Conservation (phyloP, 1,140 invertebrate genomes). For the Phymorhynchus buccinoides region DNA sequence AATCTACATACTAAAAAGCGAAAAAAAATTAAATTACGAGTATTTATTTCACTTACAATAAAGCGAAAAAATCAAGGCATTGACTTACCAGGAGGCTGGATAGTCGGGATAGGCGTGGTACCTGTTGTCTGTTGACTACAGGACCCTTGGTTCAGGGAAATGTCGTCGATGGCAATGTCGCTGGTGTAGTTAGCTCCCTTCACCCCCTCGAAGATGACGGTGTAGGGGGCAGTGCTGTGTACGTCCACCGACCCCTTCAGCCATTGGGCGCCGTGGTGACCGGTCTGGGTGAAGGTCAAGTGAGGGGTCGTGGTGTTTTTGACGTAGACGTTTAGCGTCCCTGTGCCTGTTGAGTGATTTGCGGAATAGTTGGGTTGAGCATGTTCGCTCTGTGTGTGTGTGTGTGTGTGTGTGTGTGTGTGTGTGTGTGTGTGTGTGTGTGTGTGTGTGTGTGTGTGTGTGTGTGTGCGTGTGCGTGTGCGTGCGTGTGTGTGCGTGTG, state of each 20-base stretch:
- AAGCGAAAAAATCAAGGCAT: not conserved
- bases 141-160: slow-evolving; percentile 8
- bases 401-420: slow-evolving; percentile 7
- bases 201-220: slow-evolving; percentile 46
- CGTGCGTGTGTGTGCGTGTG: no score
- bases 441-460: slow-evolving; percentile 1
- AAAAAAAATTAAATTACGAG: no score
- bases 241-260: slow-evolving; percentile 44
- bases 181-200: slow-evolving; percentile 44
- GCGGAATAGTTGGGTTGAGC: no score
- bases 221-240: slow-evolving; percentile 8
- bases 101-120: not conserved
- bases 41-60: no score
- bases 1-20: no score
- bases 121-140: slow-evolving; percentile 27
- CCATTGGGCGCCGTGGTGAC: slow-evolving; percentile 56
- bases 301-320: not conserved
- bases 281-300: slow-evolving; percentile 37
- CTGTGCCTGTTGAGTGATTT: slow-evolving; percentile 37
- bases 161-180: slow-evolving; percentile 53
- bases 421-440: slow-evolving; percentile 11
- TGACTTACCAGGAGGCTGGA: slow-evolving; percentile 8
- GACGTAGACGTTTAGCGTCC: slow-evolving; percentile 65
- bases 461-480: not conserved
- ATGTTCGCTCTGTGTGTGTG: no score